Evolutionary conservation across 2,113 vertebrate genomes (phyloP).

Genomic region (Sander lucioperca): DNA sequence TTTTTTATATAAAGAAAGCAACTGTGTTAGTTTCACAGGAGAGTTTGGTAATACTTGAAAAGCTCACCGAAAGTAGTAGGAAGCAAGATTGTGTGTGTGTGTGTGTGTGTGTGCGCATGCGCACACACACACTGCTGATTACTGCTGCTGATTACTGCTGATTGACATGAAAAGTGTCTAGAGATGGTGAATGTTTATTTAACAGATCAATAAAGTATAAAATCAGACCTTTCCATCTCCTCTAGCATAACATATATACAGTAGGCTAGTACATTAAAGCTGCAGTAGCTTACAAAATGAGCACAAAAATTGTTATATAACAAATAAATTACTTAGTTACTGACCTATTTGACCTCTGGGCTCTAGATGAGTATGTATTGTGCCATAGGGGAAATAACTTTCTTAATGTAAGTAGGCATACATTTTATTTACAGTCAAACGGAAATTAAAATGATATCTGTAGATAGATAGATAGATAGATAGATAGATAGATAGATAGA

Average conservation of each 20-base stretch:
- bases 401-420: neutral
- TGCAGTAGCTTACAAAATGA: neutral
- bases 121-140: no score
- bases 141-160: no score
- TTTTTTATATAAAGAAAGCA: neutral
- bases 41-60: neutral
- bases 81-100: neutral
- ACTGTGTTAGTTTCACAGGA: slow-evolving; percentile 11
- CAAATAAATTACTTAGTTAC: neutral
- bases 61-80: neutral
- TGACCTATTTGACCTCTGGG: neutral
- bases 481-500: no score
- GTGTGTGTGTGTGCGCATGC: neutral
- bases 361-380: neutral
- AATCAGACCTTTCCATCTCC: slow-evolving; percentile 5
- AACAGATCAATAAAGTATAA: neutral
- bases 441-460: no score
- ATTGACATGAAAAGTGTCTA: neutral
- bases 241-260: neutral
- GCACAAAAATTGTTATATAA: neutral
- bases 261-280: neutral
- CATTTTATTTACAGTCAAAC: no score
- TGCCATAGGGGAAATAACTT: neutral
- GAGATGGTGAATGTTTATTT: slow-evolving; percentile 1
- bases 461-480: no score